phyloP scores from a whole-genome alignment of 2,113 vertebrate species.

The Pollachius pollachius region DNA sequence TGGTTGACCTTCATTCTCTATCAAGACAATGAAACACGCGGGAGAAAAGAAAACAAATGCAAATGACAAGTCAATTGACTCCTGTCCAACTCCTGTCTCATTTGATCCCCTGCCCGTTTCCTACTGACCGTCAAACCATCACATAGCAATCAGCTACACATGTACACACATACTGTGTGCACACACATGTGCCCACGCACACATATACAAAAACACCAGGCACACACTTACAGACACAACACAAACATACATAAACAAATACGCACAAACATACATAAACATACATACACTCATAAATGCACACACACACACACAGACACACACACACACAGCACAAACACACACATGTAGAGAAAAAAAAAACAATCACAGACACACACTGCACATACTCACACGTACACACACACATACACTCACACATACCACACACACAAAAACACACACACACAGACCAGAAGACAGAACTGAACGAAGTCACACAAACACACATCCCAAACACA shows the following conservation, averaged over 20 bases:
- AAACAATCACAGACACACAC: not conserved
- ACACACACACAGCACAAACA: not conserved
- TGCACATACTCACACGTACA: not conserved
- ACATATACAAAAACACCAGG: too few species aligned
- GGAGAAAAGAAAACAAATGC: not conserved
- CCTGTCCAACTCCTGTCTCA: too few species aligned
- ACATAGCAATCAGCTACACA: too few species aligned
- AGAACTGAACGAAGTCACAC: not conserved
- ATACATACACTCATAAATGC: not conserved
- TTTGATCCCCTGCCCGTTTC: too few species aligned
- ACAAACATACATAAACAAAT: not conserved
- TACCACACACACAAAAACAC: not conserved
- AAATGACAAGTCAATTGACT: not conserved
- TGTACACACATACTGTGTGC: too few species aligned
- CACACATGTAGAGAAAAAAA: not conserved
- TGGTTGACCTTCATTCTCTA: not conserved
- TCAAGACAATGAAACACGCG: not conserved
- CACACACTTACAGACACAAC: not conserved
- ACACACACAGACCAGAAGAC: not conserved
- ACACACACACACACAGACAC: not conserved
- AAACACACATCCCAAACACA: not conserved
- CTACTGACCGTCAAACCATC: too few species aligned
- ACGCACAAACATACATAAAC: not conserved
- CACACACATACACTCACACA: slow-evolving; percentile 2
- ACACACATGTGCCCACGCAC: too few species aligned